A percentile compares a stretch with the other conserved stretches of the same genome.
Conservation (phyloP, 92 coral and sea anemone species). For the Umimayanthus chanpuru region DNA sequence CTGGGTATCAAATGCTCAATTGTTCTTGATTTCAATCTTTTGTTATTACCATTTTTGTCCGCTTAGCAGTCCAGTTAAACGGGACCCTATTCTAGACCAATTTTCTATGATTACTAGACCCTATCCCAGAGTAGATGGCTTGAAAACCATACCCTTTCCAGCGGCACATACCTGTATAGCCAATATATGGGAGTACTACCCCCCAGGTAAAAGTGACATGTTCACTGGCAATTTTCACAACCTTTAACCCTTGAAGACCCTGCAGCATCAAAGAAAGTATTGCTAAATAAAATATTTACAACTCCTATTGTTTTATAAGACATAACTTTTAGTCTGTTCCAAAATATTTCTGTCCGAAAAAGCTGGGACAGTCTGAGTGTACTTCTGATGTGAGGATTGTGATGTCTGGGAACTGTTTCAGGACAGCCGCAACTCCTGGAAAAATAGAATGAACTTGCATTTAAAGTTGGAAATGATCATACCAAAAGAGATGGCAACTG, state of each 20-base stretch:
- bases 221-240: neutral
- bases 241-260: neutral
- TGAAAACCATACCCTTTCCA: too few relatives aligned
- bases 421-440: slow-evolving; percentile 74
- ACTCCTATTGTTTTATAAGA: neutral
- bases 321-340: slow-evolving; percentile 75
- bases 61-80: too few relatives aligned
- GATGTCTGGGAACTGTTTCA: slow-evolving; percentile 73
- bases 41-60: too few relatives aligned
- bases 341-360: slow-evolving; percentile 96
- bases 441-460: neutral
- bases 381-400: slow-evolving; percentile 96
- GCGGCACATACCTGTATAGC: too few relatives aligned
- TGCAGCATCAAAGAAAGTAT: neutral
- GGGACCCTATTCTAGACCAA: too few relatives aligned
- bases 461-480: neutral
- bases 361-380: slow-evolving; percentile 78
- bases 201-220: neutral
- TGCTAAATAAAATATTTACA: neutral
- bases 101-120: too few relatives aligned
- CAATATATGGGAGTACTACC: too few relatives aligned
- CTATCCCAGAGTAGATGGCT: too few relatives aligned
- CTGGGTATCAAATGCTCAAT: too few relatives aligned
- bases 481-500: too few relatives aligned
- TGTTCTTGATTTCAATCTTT: too few relatives aligned